Evolutionary conservation across 2,113 vertebrate species (phyloP).

Genomic region (Cinclus cinclus): DNA sequence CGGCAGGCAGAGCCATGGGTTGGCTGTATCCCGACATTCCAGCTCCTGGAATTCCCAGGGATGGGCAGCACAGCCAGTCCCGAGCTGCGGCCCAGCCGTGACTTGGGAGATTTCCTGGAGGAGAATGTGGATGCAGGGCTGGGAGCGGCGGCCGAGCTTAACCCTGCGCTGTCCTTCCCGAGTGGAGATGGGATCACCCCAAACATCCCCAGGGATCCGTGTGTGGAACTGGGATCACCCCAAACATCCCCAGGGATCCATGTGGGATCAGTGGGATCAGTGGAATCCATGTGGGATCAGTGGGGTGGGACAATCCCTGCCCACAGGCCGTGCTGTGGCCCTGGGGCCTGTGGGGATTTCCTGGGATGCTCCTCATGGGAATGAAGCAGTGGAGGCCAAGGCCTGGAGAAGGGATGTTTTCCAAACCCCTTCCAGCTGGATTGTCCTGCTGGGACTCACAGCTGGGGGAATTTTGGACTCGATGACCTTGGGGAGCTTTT

Average conservation of each 20-base stretch:
- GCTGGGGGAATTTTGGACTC: too few species aligned
- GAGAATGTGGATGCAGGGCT: background rate
- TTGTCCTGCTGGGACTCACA: fast-evolving
- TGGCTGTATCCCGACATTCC: background rate
- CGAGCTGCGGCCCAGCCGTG: background rate
- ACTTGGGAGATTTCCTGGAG: background rate
- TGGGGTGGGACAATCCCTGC: background rate
- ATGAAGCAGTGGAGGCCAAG: background rate
- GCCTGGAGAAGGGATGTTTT: background rate
- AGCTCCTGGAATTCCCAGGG: background rate
- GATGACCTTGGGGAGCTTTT: background rate
- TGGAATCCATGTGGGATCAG: background rate
- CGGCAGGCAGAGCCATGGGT: fast-evolving
- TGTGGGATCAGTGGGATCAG: too few species aligned
- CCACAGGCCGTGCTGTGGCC: fast-evolving
- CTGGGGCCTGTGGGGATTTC: fast-evolving
- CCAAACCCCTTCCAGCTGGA: background rate
- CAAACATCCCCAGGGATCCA: background rate
- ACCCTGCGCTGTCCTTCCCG: background rate
- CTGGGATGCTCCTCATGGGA: background rate
- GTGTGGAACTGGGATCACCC: background rate
- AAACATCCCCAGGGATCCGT: background rate
- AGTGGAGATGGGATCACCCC: background rate
- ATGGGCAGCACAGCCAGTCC: background rate
- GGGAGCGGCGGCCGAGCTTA: background rate